phyloP scores from a whole-genome alignment of 2,113 vertebrate genomes.

The Octodon degus region DNA sequence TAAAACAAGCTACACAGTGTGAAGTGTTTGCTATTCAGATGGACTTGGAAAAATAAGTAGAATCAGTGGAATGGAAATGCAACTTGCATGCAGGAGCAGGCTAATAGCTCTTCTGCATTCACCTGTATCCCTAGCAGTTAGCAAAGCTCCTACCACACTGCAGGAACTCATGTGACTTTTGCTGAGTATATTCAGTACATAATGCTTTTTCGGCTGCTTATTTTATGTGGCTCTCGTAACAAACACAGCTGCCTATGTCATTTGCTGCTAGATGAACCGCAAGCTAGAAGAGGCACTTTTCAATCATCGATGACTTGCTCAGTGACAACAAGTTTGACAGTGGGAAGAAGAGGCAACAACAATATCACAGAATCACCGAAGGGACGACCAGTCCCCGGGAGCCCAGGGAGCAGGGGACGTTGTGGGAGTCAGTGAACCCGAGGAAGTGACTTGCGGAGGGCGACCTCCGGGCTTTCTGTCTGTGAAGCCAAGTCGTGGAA shows the following conservation, averaged over 20 bases:
- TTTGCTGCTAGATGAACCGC: neutral
- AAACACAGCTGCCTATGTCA: neutral
- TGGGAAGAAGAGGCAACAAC: neutral
- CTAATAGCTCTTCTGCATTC: neutral
- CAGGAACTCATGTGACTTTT: neutral
- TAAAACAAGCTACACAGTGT: neutral
- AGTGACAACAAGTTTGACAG: neutral
- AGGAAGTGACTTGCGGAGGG: neutral
- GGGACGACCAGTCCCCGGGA: accelerated
- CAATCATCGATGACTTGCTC: neutral
- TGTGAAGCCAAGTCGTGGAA: neutral
- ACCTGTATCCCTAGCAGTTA: neutral
- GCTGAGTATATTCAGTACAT: neutral
- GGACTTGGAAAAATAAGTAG: neutral
- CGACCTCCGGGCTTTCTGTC: neutral
- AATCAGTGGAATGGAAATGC: neutral
- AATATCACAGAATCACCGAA: no score
- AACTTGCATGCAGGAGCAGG: neutral
- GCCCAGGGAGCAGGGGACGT: neutral
- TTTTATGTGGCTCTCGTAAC: neutral
- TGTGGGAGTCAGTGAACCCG: neutral
- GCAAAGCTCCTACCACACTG: neutral
- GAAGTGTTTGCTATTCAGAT: neutral
- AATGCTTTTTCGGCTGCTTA: neutral
- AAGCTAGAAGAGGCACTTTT: neutral